Percentiles rank a stretch among this genome's conserved stretches.
Evolutionary conservation across 2,888 invertebrate species (phyloP).

Genomic region (Phortica magna): DNA sequence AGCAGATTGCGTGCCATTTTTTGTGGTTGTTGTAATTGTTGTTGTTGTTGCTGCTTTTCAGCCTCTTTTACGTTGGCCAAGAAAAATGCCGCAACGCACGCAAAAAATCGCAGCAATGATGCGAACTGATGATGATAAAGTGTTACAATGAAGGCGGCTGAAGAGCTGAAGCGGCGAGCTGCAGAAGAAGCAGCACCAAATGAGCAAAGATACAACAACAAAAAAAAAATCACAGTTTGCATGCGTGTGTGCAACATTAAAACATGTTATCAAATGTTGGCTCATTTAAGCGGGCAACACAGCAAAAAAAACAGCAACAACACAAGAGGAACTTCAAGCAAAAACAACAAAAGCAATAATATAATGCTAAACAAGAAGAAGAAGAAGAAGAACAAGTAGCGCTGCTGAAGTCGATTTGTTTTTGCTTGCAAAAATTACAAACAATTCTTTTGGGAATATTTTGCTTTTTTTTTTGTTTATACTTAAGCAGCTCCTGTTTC

Average conservation of each 20-base stretch:
- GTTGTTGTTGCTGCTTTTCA: neutral
- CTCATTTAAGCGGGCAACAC: conserved; percentile 20
- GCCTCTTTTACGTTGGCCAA: conserved; percentile 11
- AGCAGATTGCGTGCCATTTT: conserved; percentile 13
- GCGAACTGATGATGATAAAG: neutral
- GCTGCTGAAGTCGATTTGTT: neutral
- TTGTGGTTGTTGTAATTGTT: too few relatives aligned
- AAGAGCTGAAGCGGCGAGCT: neutral
- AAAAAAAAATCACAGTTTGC: conserved; percentile 17
- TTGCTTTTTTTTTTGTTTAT: neutral
- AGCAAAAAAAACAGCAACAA: conserved; percentile 2
- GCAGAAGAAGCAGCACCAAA: too few relatives aligned
- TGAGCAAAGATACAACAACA: neutral
- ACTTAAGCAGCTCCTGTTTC: neutral
- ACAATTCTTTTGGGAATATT: conserved; percentile 13
- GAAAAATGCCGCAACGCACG: conserved; percentile 53
- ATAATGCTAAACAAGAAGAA: neutral
- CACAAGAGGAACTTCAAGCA: neutral
- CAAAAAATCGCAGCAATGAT: conserved; percentile 64
- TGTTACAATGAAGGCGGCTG: neutral
- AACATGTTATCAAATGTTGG: conserved; percentile 64
- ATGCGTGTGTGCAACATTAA: conserved; percentile 31
- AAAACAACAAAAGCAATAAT: neutral
- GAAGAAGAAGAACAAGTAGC: neutral
- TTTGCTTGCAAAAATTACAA: conserved; percentile 2